These are phyloP conservation scores for Tridacna crocea DNA, from an alignment of 2,888 invertebrate species.

Conservation along the genomic window DNA sequence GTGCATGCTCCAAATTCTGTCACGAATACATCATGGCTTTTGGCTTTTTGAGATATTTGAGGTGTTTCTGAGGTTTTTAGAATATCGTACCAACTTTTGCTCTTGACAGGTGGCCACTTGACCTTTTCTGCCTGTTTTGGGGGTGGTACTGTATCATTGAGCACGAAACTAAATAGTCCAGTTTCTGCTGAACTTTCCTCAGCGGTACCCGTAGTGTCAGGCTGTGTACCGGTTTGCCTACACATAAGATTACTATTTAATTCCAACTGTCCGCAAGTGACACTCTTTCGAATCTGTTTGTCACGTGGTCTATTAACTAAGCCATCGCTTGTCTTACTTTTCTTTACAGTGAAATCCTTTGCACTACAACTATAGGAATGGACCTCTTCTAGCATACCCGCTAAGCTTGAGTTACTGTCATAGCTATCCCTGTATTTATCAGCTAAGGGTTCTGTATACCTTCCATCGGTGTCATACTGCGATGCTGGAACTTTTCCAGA, in stretches of 20 bases:
- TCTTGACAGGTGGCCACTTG: slow-evolving; percentile 19
- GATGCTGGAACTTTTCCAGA: neutral
- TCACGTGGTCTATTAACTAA: neutral
- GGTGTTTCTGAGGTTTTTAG: neutral
- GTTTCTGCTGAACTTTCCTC: neutral
- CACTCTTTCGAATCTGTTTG: slow-evolving; percentile 30
- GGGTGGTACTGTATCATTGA: neutral
- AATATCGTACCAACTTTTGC: slow-evolving; percentile 50
- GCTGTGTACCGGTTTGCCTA: neutral
- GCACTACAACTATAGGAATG: slow-evolving; percentile 42
- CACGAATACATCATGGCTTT: slow-evolving; percentile 46
- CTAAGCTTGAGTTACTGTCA: slow-evolving; percentile 25
- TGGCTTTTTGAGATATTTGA: slow-evolving; percentile 26
- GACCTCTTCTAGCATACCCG: slow-evolving; percentile 44
- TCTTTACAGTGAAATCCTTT: neutral
- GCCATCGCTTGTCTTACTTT: slow-evolving; percentile 18
- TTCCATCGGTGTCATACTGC: neutral
- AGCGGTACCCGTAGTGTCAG: neutral
- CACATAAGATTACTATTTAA: slow-evolving; percentile 4
- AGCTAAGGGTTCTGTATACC: neutral
- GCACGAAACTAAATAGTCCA: slow-evolving; percentile 10
- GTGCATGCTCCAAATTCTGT: slow-evolving; percentile 57
- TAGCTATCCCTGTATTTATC: neutral
- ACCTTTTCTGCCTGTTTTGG: neutral
- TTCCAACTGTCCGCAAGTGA: slow-evolving; percentile 27